Base-by-base conservation (phyloP, 1,140 invertebrate genomes). In the Holcopasites calliopsidis region DNA sequence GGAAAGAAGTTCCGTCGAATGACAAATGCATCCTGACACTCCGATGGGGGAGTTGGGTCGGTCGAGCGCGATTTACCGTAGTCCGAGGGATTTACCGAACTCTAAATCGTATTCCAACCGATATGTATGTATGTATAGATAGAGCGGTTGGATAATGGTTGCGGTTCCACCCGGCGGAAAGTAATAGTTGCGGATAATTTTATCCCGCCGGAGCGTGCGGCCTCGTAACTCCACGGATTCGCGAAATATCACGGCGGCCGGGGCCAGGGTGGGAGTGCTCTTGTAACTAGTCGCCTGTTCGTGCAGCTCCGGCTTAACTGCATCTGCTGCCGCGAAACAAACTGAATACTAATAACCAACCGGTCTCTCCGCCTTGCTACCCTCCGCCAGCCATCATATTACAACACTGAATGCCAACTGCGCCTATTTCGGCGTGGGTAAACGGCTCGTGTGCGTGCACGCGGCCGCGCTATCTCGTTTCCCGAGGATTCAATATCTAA, bases 321-420 rank as follows among this genome's bases (percentile, higher is more conserved):
- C 86, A 88, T 87, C 86, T 88, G 87, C 55, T 73, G 73, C 82
- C 76, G 68, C 62, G 80, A 79, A 86, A 87, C 86, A 86, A 87
- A 86, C 86, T 80, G 87, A 87, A 87, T 88, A 88, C 85, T 87
- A 88, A 88, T 83, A 86, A 84, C 79, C 66, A 65, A 54, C 55
- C 72, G 71, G 52, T 69, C 52, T 31, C 68, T 60, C 42, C 62
- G 57, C 50, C 57, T n/a, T n/a, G n/a, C 61, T 64, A 52, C 65
- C 35, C 26, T 18, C 60, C 16, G 23, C 52, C 52, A 31, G 72
- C 69, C 61, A 76, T 72, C 71, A 61, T 75, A 79, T 70, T 75
- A 71, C 65, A 65, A 55, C 76, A 84, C 84, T 70, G 84, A 85
- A 76, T 76, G 71, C 71, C 76, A 86, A 86, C 74, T 77, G 76